Percentiles rank a stretch among this genome's conserved stretches.
Evolutionary conservation across 2,797 vertebrate genomes (phyloP).

Genomic region (Anguilla megastoma): DNA sequence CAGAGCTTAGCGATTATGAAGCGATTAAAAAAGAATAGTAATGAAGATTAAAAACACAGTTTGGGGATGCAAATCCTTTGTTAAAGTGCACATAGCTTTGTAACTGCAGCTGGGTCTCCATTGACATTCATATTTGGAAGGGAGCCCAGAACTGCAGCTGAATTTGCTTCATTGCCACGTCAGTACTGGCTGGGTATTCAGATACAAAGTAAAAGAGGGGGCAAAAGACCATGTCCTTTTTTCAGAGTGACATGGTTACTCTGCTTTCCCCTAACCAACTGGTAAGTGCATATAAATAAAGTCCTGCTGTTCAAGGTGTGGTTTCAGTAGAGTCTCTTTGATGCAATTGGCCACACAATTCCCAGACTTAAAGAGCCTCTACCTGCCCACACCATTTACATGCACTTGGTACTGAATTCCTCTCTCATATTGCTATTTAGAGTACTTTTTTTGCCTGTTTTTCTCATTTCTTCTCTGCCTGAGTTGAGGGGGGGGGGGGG

Average conservation of each 20-base stretch:
- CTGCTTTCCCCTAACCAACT: constrained; percentile 5
- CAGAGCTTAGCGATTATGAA: neutral
- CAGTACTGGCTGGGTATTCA: constrained; percentile 1
- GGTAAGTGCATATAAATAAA: constrained; percentile 36
- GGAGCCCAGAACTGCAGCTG: constrained; percentile 25
- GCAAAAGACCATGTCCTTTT: constrained; percentile 26
- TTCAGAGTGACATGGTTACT: constrained; percentile 25
- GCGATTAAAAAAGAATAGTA: neutral
- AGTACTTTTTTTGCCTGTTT: constrained; percentile 9
- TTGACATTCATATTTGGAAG: neutral
- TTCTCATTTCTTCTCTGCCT: constrained; percentile 22
- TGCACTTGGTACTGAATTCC: constrained; percentile 33
- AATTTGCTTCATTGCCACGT: neutral
- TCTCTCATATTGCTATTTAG: constrained; percentile 24
- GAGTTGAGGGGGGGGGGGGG: neutral
- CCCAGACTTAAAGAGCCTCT: constrained; percentile 31
- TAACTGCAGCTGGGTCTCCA: constrained; percentile 23
- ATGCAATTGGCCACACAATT: neutral
- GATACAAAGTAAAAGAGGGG: constrained; percentile 37
- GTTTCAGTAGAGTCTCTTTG: constrained; percentile 27
- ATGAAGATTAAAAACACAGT: constrained; percentile 1
- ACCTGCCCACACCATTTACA: constrained; percentile 28
- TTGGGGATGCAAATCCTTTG: neutral
- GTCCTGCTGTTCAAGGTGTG: neutral
- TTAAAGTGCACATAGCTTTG: constrained; percentile 20